phyloP scores from a whole-genome alignment of 1,140 invertebrate genomes.

The Oryzaephilus surinamensis region DNA sequence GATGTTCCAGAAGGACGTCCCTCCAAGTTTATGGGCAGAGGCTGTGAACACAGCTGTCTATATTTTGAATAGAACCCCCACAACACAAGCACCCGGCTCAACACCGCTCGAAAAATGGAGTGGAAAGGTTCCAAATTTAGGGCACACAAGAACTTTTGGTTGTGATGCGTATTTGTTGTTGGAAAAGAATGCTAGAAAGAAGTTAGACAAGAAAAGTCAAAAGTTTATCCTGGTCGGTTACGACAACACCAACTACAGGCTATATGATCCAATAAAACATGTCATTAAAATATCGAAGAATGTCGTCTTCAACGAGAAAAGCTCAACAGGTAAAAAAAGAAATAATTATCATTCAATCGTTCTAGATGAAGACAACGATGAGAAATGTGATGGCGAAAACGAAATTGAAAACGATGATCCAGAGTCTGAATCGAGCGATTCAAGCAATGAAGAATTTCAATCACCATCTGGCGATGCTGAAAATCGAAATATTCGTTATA shows the following conservation, averaged over 20 bases:
- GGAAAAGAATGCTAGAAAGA: slow-evolving; percentile 21
- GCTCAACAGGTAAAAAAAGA: neutral
- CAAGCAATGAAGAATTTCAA: no score
- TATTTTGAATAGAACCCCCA: slow-evolving; percentile 2
- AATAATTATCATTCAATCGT: no score
- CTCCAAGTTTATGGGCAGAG: slow-evolving; percentile 6
- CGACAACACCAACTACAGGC: slow-evolving; percentile 17
- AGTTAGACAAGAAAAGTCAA: slow-evolving; percentile 19
- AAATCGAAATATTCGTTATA: neutral
- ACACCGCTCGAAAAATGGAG: neutral
- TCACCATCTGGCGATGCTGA: neutral
- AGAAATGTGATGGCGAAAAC: slow-evolving; percentile 1
- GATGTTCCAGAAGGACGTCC: slow-evolving; percentile 24
- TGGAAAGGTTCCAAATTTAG: slow-evolving; percentile 1
- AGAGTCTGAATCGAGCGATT: no score
- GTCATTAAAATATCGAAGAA: slow-evolving; percentile 15
- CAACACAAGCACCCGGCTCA: no score
- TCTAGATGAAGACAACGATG: neutral
- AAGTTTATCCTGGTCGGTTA: slow-evolving; percentile 24
- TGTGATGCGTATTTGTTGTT: slow-evolving; percentile 11
- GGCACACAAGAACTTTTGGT: slow-evolving; percentile 9
- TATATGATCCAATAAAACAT: slow-evolving; percentile 19
- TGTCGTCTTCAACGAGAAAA: slow-evolving; percentile 19
- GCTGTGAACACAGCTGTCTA: slow-evolving; percentile 5
- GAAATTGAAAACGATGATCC: neutral